Evolutionary conservation across 2,888 invertebrate genomes (phyloP).

Genomic region (Andrena marginata): DNA sequence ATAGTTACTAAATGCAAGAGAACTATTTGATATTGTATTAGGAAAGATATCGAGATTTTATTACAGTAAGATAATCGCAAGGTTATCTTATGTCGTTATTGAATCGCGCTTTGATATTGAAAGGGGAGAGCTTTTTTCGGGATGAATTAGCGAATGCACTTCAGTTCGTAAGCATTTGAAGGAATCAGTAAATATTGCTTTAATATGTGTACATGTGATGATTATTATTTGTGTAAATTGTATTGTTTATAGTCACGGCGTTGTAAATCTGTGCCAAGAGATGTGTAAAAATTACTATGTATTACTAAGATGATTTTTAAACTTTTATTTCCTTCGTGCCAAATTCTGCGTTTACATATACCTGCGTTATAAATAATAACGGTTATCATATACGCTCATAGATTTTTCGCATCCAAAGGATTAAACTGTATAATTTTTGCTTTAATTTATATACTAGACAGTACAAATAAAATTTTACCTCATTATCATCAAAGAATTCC

Average conservation of each 20-base stretch:
- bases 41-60: constrained; percentile 22
- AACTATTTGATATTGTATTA: constrained; percentile 44
- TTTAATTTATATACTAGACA: constrained; percentile 5
- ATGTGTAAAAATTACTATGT: constrained; percentile 29
- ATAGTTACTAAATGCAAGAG: constrained; percentile 14
- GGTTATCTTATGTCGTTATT: constrained; percentile 39
- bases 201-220: neutral
- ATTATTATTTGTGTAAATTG: constrained; percentile 58
- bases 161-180: neutral
- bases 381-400: constrained; percentile 1
- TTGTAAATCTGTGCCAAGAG: constrained; percentile 58
- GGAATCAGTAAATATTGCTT: constrained; percentile 8
- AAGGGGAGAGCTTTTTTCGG: neutral
- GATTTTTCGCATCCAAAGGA: constrained; percentile 14
- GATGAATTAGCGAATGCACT: constrained; percentile 12
- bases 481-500: neutral
- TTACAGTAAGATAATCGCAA: constrained; percentile 26
- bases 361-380: constrained; percentile 16
- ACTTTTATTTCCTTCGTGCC: constrained; percentile 19
- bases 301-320: constrained; percentile 14
- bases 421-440: constrained; percentile 2
- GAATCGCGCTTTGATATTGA: constrained; percentile 41
- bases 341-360: constrained; percentile 32
- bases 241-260: constrained; percentile 42
- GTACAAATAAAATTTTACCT: constrained; percentile 13